Percentiles rank a stretch among this genome's conserved stretches.
Conservation (phyloP, 2,888 invertebrate genomes). For the Brachynemurus nebulosus region DNA sequence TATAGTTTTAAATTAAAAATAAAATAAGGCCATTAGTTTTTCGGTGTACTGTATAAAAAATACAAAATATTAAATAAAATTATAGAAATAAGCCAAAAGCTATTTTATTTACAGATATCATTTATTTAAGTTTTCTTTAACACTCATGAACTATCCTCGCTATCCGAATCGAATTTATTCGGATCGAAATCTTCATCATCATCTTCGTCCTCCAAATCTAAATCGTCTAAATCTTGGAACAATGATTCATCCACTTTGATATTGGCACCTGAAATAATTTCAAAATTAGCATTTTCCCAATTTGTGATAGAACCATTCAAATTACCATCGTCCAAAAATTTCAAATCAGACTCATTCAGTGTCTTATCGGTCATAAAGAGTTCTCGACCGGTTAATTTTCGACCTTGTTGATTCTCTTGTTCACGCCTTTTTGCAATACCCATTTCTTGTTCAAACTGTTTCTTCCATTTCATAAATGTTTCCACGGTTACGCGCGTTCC, state of each 20-base stretch:
- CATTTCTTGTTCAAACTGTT: slow-evolving; percentile 81
- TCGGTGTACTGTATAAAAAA: too few relatives aligned
- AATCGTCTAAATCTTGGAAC: slow-evolving; percentile 78
- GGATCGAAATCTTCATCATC: slow-evolving; percentile 50
- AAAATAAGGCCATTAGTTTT: too few relatives aligned
- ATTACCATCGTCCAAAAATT: slow-evolving; percentile 81
- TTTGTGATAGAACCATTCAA: not conserved
- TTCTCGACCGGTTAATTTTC: slow-evolving; percentile 84
- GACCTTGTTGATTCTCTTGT: slow-evolving; percentile 53
- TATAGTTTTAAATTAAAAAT: too few relatives aligned
- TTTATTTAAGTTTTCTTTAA: too few relatives aligned
- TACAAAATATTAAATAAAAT: too few relatives aligned
- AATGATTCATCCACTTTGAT: slow-evolving; percentile 89
- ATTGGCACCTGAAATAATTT: slow-evolving; percentile 37
- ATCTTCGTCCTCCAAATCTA: slow-evolving; percentile 54
- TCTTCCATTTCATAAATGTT: slow-evolving; percentile 89
- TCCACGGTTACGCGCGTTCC: slow-evolving; percentile 93
- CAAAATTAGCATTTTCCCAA: not conserved
- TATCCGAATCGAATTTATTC: slow-evolving; percentile 24
- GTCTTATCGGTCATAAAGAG: slow-evolving; percentile 87
- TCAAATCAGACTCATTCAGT: slow-evolving; percentile 90
- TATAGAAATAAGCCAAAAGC: too few relatives aligned
- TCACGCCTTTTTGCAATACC: slow-evolving; percentile 59
- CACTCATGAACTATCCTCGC: slow-evolving; percentile 1
- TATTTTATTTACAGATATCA: too few relatives aligned